Evolutionary conservation across 2,888 invertebrate species (phyloP), one percentile per base, ranked within the genome.

Genomic region (Synergus laeviventris): DNA sequence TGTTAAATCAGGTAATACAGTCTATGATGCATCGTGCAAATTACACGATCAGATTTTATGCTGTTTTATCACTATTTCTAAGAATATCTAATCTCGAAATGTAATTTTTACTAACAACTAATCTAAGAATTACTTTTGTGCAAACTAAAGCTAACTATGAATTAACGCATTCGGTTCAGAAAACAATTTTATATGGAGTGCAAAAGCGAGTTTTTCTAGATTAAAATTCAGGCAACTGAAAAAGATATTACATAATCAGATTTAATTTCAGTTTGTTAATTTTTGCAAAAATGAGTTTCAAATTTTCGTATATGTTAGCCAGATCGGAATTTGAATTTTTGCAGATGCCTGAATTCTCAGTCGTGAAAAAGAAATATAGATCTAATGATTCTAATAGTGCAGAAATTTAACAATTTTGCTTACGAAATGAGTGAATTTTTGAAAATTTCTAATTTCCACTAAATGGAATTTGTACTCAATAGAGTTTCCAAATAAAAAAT

Each of bases 401-500:
- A 36, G 16, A n/a, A 36, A 31, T n/a, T 54, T 54, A n/a, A n/a
- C 12, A 60, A 24, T 64, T 64, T 64, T 18, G 14, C 3, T 24
- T 24, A 24, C 24, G 5, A 59, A 59, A 9, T 21, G 1, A 59
- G 59, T 56, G 24, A 59, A 24, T 24, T 21, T 21, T 59, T 59
- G 0, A 12, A 42, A 21, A 14, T 42, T 42, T 39, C 8, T 21
- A 21, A 21, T 64, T 45, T 45, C 2, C 9, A 24, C 14, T 14
- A 64, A 64, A 18, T 45, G 14, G 49, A 70, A 70, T 70, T 70
- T 31, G 0, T 16, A 24, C 24, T 16, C 1, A 74, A 59, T 75
- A 66, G 39, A 78, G 73, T 49, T 45, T 64, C 45, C 18, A 78
- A 77, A 78, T 16, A 66, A 45, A 62, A 80, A 80, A 75, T 61